Percentiles rank a stretch among this genome's conserved stretches.
phyloP scores from a whole-genome alignment of 2,797 vertebrate genomes.

The Dendrocincla fuliginosa region DNA sequence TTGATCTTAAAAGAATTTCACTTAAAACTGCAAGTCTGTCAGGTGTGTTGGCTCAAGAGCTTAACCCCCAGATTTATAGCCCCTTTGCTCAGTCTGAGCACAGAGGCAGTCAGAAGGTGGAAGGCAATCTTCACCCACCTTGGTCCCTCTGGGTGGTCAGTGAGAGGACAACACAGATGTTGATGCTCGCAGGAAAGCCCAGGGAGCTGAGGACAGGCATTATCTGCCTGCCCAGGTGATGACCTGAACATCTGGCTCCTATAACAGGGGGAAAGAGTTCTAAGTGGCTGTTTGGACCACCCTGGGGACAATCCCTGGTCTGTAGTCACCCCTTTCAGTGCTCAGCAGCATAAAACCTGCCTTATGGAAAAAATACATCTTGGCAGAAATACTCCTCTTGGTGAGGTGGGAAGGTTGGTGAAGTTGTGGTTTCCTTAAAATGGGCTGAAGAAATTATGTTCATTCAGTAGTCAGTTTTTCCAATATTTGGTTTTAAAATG shows the following conservation, averaged over 20 bases:
- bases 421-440: neutral
- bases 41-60: neutral
- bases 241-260: neutral
- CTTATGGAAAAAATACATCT: neutral
- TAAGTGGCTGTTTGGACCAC: neutral
- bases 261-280: fast-evolving
- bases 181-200: fast-evolving
- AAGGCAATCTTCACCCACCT: neutral
- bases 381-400: neutral
- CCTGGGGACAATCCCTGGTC: no score
- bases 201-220: fast-evolving
- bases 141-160: neutral
- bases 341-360: neutral
- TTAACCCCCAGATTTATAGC: conserved; percentile 3
- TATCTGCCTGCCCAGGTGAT: neutral
- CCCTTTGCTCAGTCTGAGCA: neutral
- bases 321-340: neutral
- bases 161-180: neutral
- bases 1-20: conserved; percentile 17
- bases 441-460: neutral
- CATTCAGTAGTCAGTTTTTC: neutral
- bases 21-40: neutral
- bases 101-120: neutral
- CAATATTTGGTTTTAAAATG: neutral
- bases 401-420: neutral